These are phyloP conservation scores for Dyspetes luteomarginatus DNA, from an alignment of 2,888 invertebrate species.

Conservation along the genomic window DNA sequence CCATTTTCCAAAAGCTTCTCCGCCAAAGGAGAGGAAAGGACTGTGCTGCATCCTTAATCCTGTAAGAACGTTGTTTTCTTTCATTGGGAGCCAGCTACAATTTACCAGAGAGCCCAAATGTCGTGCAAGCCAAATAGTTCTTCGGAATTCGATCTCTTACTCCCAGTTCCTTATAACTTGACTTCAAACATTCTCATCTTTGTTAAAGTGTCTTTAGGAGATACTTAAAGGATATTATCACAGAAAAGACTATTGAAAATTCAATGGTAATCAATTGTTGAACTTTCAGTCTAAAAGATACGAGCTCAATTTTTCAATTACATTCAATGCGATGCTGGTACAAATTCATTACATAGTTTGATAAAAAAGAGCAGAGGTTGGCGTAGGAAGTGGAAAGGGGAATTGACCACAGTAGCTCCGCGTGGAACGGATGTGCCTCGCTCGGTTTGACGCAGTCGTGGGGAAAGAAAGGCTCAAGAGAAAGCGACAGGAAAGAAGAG, in stretches of 20 bases:
- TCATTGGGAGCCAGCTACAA: slow-evolving; percentile 61
- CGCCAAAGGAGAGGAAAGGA: slow-evolving; percentile 21
- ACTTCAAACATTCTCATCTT: no score
- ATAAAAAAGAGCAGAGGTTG: slow-evolving; percentile 33
- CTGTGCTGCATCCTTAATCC: slow-evolving; percentile 41
- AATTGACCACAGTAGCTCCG: slow-evolving; percentile 23
- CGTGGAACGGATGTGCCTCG: slow-evolving; percentile 55
- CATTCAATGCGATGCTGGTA: no score
- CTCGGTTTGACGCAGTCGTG: slow-evolving; percentile 35
- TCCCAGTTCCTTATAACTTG: no score
- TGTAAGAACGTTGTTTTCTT: slow-evolving; percentile 66
- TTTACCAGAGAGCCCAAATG: slow-evolving; percentile 61
- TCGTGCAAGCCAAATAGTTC: no score
- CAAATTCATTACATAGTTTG: slow-evolving; percentile 26
- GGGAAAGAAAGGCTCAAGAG: slow-evolving; percentile 66
- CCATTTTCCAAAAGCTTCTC: slow-evolving; percentile 27
- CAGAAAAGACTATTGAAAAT: no score
- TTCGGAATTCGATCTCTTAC: no score
- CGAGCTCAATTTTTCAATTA: not conserved
- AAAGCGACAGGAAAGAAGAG: slow-evolving; percentile 62
- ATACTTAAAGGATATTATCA: no score
- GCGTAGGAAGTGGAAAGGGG: slow-evolving; percentile 50
- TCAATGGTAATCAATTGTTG: no score
- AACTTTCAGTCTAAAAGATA: no score
- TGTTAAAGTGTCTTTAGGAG: no score